These are phyloP conservation scores for Stenchaetothrips biformis DNA, from an alignment of 2,888 invertebrate species.

Conservation along the genomic window DNA sequence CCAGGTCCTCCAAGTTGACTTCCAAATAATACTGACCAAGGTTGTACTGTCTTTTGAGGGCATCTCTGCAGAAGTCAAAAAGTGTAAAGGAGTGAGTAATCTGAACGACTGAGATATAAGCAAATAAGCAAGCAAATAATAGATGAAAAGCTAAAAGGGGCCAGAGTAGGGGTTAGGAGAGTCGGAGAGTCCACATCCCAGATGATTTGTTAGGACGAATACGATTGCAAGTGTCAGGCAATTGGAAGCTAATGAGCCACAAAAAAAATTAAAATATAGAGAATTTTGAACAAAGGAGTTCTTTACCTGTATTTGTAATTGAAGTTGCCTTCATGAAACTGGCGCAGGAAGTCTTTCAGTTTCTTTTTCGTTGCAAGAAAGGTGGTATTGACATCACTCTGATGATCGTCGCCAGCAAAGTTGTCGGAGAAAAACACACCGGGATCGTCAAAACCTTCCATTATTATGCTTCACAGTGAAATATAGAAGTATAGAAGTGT, in stretches of 20 bases:
- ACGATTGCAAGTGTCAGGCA: background rate
- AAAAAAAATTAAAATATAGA: background rate
- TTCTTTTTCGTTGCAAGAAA: conserved; percentile 74
- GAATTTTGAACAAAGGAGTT: background rate
- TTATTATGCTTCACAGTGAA: no score
- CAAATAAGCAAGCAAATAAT: background rate
- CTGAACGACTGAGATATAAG: background rate
- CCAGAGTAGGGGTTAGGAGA: background rate
- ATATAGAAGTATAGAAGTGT: no score
- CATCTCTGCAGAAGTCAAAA: conserved; percentile 62
- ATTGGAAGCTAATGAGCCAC: background rate
- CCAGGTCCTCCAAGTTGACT: conserved; percentile 88
- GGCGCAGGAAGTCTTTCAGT: conserved; percentile 91
- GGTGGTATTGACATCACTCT: conserved; percentile 49
- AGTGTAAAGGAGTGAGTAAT: conserved; percentile 1
- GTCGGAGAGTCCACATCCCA: background rate
- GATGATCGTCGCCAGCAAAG: conserved; percentile 65
- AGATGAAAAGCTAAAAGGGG: background rate
- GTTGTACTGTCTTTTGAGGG: conserved; percentile 88
- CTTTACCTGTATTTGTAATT: conserved; percentile 89
- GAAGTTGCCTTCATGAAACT: conserved; percentile 94
- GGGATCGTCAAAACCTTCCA: conserved; percentile 93
- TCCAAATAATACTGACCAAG: conserved; percentile 83
- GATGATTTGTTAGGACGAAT: no score
- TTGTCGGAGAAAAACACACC: conserved; percentile 90